Conservation (phyloP, 1,140 invertebrate species). For the Drosophila ananassae region DNA sequence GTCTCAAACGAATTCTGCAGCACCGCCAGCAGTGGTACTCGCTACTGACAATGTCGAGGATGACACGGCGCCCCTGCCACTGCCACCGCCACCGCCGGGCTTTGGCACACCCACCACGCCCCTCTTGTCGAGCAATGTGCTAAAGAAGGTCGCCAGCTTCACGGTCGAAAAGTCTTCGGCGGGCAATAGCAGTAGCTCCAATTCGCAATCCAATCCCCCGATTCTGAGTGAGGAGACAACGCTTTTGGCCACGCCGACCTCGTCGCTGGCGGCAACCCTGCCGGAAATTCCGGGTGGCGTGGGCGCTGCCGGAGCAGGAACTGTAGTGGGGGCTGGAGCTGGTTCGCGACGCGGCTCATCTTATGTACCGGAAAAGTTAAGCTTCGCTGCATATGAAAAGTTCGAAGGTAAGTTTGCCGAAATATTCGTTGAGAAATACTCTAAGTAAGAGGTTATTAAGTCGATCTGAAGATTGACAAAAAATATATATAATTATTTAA, state of each 20-base stretch:
- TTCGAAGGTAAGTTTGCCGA: conserved; percentile 91
- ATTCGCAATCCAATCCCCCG: conserved; percentile 22
- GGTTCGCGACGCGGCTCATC: conserved; percentile 86
- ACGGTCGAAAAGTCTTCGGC: conserved; percentile 87
- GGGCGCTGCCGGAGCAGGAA: conserved; percentile 5
- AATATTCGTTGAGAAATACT: conserved; percentile 46
- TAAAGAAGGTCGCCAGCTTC: conserved; percentile 93
- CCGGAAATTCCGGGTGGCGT: conserved; percentile 21
- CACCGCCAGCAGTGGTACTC: conserved; percentile 1
- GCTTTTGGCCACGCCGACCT: conserved; percentile 41
- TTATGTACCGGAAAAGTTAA: conserved; percentile 92
- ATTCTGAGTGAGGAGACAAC: conserved; percentile 52
- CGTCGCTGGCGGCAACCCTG: conserved; percentile 41
- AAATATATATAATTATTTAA: background rate
- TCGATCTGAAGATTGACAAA: background rate
- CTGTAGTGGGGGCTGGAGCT: conserved; percentile 11
- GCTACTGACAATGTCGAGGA: conserved; percentile 46
- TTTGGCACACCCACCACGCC: conserved; percentile 84
- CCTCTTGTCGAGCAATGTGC: conserved; percentile 86
- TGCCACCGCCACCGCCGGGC: conserved; percentile 54
- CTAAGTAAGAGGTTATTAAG: conserved; percentile 1
- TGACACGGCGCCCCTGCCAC: conserved; percentile 47
- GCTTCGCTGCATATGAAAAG: conserved; percentile 93
- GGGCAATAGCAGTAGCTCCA: conserved; percentile 46
- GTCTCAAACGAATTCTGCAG: conserved; percentile 60